These are phyloP conservation scores for Telmatochromis bifrenatus DNA, from an alignment of 2,113 vertebrate species.

Conservation along the genomic window DNA sequence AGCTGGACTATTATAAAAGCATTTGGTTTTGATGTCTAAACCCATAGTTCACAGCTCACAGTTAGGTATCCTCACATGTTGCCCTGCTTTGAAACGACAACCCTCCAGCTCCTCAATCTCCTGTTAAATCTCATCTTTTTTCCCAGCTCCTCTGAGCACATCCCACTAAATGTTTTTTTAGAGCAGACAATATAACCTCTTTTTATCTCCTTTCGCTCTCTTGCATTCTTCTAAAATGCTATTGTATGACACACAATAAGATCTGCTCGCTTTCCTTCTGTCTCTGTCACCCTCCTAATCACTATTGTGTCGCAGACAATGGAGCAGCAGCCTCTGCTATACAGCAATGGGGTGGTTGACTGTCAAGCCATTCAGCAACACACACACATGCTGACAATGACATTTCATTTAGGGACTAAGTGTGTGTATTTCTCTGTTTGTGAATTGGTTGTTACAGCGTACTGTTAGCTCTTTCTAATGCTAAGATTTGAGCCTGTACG, in stretches of 20 bases:
- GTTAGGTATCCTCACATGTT: background rate
- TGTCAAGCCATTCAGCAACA: conserved; percentile 18
- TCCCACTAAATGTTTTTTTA: conserved; percentile 4
- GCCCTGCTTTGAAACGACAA: background rate
- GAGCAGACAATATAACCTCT: conserved; percentile 14
- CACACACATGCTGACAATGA: conserved; percentile 18
- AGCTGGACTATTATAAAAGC: background rate
- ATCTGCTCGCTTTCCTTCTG: conserved; percentile 40
- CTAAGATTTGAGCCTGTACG: background rate
- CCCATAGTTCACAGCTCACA: background rate
- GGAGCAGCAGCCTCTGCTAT: conserved; percentile 36
- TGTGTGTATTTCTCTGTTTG: background rate
- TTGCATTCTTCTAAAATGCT: conserved; percentile 20
- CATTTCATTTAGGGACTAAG: conserved; percentile 29
- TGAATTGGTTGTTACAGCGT: background rate
- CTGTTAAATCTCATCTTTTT: conserved; percentile 25
- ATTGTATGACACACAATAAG: conserved; percentile 55
- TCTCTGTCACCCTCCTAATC: conserved; percentile 48
- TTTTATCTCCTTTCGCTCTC: conserved; percentile 19
- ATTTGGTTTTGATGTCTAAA: background rate
- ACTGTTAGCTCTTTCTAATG: background rate
- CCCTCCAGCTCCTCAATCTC: conserved; percentile 10
- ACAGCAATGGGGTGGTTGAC: conserved; percentile 18
- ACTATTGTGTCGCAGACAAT: conserved; percentile 56
- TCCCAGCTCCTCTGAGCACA: background rate